A percentile compares a stretch with the other conserved stretches of the same genome.
phyloP scores from a whole-genome alignment of 2,888 invertebrate genomes.

The Himalopsyche japonica region DNA sequence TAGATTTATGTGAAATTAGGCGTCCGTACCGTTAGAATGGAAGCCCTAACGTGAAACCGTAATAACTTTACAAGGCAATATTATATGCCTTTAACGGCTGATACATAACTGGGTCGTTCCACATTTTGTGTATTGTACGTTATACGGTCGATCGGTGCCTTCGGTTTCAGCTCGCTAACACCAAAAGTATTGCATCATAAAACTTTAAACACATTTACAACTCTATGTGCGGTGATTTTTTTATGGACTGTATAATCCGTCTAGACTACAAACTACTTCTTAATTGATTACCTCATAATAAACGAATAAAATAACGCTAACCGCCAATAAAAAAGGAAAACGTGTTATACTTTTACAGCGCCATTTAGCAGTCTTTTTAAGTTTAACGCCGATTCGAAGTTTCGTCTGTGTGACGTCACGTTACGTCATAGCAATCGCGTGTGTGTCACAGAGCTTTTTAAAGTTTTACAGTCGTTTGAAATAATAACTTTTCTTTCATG shows the following conservation, averaged over 20 bases:
- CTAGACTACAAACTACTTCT: slow-evolving; percentile 37
- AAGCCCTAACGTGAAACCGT: background rate
- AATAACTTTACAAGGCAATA: background rate
- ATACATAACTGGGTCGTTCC: background rate
- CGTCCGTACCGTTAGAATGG: background rate
- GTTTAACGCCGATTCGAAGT: slow-evolving; percentile 5
- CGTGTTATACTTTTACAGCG: slow-evolving; percentile 30
- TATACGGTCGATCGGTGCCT: slow-evolving; percentile 5
- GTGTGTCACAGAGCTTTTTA: background rate
- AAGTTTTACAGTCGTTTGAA: background rate
- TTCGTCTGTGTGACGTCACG: slow-evolving; percentile 21
- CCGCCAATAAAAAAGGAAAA: slow-evolving; percentile 35
- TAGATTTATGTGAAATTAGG: background rate
- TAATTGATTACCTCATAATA: slow-evolving; percentile 40
- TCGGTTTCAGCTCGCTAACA: background rate
- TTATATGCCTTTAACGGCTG: background rate
- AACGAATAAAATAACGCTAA: slow-evolving; percentile 39
- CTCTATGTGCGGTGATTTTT: slow-evolving; percentile 37
- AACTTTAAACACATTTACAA: slow-evolving; percentile 38
- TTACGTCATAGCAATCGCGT: slow-evolving; percentile 5
- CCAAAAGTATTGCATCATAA: slow-evolving; percentile 20
- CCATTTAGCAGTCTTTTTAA: slow-evolving; percentile 16
- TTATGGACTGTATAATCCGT: slow-evolving; percentile 40
- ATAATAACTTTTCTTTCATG: background rate
- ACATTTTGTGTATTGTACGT: background rate